Base-by-base conservation (phyloP, 2,113 vertebrate genomes). In the Poecile atricapillus region DNA sequence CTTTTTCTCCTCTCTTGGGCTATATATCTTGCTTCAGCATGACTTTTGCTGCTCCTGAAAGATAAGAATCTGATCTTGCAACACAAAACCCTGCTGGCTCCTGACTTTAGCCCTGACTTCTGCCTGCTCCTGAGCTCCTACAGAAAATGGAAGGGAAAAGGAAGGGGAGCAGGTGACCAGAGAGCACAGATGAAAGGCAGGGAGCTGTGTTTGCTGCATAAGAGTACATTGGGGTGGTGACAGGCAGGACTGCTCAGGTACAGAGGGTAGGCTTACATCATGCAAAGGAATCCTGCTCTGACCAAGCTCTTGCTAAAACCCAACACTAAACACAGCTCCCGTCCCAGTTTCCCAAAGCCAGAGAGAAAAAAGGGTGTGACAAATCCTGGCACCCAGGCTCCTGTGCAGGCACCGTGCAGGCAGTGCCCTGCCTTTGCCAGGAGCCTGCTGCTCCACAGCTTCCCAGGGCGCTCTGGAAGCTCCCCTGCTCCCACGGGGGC, bases 181-280 rank as follows among this genome's bases (percentile, higher is more conserved):
- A 68, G 13, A 37, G 56, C 41, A 56, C 52, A 84, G 68, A 84
- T 30, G 58, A 71, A 94, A 87, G 53, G 49, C 37, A 63, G 31
- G 14, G 44, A 64, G 20, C 9, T 0, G 0, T 21, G 10, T 58
- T 24, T 65, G 70, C 78, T 79, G 33, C 1, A 0, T 4, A 1
- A 46, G 17, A 58, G 19, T 17, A n/a, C 1, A 1, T 31, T 87
- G 18, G n/a, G 3, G 13, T 56, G 49, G 30, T 31, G 64, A 63
- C 73, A 75, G 37, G 33, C 33, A 67, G 60, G 49, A 80, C n/a
- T 24, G 58, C 59, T 41, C 13, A 20, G 43, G 28, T 55, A 44
- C 1, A 6, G 4, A 21, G 13, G 52, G 16, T 4, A 21, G 71
- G 59, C 30, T 89, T 2, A 2, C 56, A 11, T 31, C 64, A 67